phyloP scores from a whole-genome alignment of 2,888 invertebrate species.

The Eupithecia subfuscata region DNA sequence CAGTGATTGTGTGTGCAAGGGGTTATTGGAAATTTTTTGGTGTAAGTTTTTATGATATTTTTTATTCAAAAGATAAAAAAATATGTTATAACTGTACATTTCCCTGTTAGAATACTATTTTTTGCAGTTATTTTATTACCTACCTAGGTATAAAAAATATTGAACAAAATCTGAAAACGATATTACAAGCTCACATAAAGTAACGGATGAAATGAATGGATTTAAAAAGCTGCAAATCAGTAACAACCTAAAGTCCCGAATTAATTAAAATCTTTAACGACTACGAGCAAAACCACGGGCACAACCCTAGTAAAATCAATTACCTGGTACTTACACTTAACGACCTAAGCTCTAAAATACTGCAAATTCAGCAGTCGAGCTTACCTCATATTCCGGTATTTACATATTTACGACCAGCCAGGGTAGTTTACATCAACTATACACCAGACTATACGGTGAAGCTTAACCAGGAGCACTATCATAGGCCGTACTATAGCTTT shows the following conservation, averaged over 20 bases:
- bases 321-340: background rate
- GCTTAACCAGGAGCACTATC: background rate
- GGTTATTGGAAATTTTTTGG: slow-evolving; percentile 58
- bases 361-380: background rate
- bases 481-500: background rate
- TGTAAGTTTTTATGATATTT: slow-evolving; percentile 54
- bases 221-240: background rate
- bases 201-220: background rate
- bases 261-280: background rate
- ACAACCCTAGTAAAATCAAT: background rate
- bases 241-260: background rate
- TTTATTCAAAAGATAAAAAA: background rate
- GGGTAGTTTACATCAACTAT: background rate
- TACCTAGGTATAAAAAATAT: too few relatives aligned
- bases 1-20: slow-evolving; percentile 58
- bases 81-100: too few relatives aligned
- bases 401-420: background rate
- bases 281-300: background rate
- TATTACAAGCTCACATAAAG: background rate
- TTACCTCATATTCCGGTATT: background rate
- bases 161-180: background rate
- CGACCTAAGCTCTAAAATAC: background rate
- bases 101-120: background rate
- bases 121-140: too few relatives aligned
- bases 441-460: background rate